Conservation (phyloP, 23 tunicate genomes). For the Styela plicata region DNA sequence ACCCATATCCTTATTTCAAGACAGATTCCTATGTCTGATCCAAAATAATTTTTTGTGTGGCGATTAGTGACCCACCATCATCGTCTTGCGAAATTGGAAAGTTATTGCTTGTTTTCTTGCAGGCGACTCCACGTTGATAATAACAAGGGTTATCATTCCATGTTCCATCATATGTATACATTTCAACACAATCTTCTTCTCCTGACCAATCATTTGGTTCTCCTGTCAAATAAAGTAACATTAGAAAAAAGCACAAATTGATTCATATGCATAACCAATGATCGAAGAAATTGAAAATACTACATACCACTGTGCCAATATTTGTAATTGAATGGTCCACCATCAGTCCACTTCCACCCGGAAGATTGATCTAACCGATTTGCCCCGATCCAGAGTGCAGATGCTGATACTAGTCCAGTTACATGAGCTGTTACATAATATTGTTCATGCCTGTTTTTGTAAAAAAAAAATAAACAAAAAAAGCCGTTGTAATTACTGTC, state of each 20-base stretch:
- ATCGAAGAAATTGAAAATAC: too few species aligned
- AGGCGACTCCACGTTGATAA: slow-evolving; percentile 61
- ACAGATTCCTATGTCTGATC: too few species aligned
- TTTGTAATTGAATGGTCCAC: slow-evolving; percentile 59
- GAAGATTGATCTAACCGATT: slow-evolving; percentile 37
- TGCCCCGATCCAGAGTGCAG: slow-evolving; percentile 85
- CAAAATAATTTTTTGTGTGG: too few species aligned
- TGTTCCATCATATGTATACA: slow-evolving; percentile 49
- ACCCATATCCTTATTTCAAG: too few species aligned
- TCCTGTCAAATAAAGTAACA: slow-evolving; percentile 39
- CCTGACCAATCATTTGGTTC: slow-evolving; percentile 75
- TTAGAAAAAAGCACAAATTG: neutral
- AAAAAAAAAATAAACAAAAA: too few species aligned
- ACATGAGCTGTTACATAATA: slow-evolving; percentile 70
- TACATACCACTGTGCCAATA: slow-evolving; percentile 78
- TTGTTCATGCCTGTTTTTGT: slow-evolving; percentile 42
- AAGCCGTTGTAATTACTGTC: too few species aligned
- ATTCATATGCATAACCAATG: too few species aligned
- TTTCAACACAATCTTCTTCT: slow-evolving; percentile 75
- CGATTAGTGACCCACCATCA: neutral
- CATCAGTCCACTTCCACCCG: slow-evolving; percentile 87
- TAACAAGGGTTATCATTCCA: slow-evolving; percentile 87
- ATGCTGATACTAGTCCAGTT: slow-evolving; percentile 32
- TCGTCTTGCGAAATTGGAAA: slow-evolving; percentile 19
- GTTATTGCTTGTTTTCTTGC: slow-evolving; percentile 66